Evolutionary conservation across 1,140 invertebrate genomes (phyloP).

Genomic region (Globodera rostochiensis): DNA sequence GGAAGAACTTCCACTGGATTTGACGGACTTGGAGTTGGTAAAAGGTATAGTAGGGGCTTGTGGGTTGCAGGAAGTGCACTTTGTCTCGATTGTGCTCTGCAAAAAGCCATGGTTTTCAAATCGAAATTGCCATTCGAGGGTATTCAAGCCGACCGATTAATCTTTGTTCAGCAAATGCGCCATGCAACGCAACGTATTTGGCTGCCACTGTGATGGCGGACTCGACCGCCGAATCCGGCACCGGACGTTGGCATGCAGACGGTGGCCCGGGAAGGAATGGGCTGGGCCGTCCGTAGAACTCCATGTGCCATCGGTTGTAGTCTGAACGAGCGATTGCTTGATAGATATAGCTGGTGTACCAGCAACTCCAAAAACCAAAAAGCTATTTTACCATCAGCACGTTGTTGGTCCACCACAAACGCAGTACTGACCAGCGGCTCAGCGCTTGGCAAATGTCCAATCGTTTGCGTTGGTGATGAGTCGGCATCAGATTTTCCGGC

Average conservation of each 20-base stretch:
- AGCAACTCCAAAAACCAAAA: background rate
- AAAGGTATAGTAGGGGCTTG: constrained; percentile 41
- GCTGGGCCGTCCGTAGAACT: constrained; percentile 43
- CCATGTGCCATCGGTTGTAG: constrained; percentile 40
- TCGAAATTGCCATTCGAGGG: background rate
- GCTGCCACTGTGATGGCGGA: constrained; percentile 33
- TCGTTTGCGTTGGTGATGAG: background rate
- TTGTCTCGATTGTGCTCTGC: constrained; percentile 42
- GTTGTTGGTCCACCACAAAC: constrained; percentile 25
- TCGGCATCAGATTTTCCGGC: background rate
- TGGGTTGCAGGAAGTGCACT: constrained; percentile 28
- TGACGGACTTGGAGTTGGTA: constrained; percentile 41
- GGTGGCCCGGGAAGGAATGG: constrained; percentile 39
- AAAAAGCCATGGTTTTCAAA: background rate
- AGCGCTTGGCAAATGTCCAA: background rate
- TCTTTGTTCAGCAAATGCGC: constrained; percentile 39
- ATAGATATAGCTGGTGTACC: too few relatives aligned
- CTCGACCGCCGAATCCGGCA: constrained; percentile 30
- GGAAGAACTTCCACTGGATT: constrained; percentile 38
- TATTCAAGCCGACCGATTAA: constrained; percentile 34
- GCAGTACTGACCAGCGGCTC: background rate
- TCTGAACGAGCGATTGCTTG: constrained; percentile 1
- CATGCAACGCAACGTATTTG: constrained; percentile 35
- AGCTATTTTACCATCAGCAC: constrained; percentile 16
- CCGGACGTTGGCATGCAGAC: constrained; percentile 27